Percentiles rank a stretch among this genome's conserved stretches.
phyloP scores from a whole-genome alignment of 2,888 invertebrate species.

The Bruchidius siliquastri region DNA sequence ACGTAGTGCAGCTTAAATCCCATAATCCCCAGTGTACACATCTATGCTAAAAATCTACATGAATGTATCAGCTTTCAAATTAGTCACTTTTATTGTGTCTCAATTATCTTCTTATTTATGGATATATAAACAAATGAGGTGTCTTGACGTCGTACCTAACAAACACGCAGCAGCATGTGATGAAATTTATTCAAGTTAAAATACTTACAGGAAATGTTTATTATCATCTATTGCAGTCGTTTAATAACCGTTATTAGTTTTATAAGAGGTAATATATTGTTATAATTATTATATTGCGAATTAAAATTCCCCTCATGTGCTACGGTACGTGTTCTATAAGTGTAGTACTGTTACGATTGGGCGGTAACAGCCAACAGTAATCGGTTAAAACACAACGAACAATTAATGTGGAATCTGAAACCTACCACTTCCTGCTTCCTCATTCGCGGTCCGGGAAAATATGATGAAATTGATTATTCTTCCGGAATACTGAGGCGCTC shows the following conservation, averaged over 20 bases:
- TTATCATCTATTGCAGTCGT: neutral
- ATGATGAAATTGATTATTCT: too few relatives aligned
- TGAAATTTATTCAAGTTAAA: neutral
- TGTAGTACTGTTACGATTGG: neutral
- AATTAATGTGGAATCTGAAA: neutral
- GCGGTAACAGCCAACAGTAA: neutral
- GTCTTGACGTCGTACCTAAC: neutral
- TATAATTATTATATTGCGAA: neutral
- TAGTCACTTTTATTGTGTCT: neutral
- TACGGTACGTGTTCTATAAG: neutral
- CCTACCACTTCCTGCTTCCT: too few relatives aligned
- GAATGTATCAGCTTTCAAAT: neutral
- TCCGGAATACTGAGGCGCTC: too few relatives aligned
- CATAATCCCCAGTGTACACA: neutral
- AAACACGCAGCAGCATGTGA: neutral
- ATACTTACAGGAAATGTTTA: neutral
- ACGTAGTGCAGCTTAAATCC: neutral
- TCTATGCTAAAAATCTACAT: neutral
- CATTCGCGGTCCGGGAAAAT: too few relatives aligned
- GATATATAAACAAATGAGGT: neutral
- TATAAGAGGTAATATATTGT: neutral
- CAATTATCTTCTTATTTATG: neutral
- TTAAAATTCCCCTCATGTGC: neutral
- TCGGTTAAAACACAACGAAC: neutral
- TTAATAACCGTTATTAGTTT: neutral